A percentile compares a stretch with the other conserved stretches of the same genome.
Evolutionary conservation across 2,888 invertebrate species (phyloP).

Genomic region (Vanessa cardui): DNA sequence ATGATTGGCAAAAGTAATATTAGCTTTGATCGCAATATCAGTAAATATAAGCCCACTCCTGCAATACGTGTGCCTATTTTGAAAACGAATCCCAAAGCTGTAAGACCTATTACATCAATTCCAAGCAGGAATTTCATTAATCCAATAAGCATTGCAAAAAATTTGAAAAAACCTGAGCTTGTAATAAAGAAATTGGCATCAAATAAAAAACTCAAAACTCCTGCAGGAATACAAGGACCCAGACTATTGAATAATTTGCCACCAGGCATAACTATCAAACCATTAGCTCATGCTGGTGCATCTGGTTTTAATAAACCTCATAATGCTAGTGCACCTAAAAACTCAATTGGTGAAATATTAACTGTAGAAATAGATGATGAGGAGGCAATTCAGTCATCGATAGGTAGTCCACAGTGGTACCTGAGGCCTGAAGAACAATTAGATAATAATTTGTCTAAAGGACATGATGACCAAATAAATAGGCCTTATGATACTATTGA

Average conservation of each 20-base stretch:
- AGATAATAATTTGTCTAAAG: conserved; percentile 11
- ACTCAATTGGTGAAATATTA: conserved; percentile 45
- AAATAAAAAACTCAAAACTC: conserved; percentile 38
- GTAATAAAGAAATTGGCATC: conserved; percentile 40
- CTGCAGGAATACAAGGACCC: conserved; percentile 44
- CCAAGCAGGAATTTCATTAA: conserved; percentile 42
- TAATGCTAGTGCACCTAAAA: conserved; percentile 33
- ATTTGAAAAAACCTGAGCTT: conserved; percentile 37
- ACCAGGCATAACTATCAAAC: conserved; percentile 56
- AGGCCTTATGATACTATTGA: conserved; percentile 14
- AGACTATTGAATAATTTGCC: conserved; percentile 55
- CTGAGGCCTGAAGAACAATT: conserved; percentile 66
- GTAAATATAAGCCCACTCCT: conserved; percentile 47
- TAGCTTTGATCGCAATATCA: conserved; percentile 41
- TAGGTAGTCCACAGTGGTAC: conserved; percentile 67
- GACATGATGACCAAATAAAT: conserved; percentile 14
- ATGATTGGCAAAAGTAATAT: conserved; percentile 43
- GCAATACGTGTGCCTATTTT: conserved; percentile 33
- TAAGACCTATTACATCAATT: conserved; percentile 34
- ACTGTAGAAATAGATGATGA: conserved; percentile 75
- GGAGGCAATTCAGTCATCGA: conserved; percentile 46
- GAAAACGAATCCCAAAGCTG: conserved; percentile 28
- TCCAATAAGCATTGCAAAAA: conserved; percentile 46
- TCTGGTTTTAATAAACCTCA: conserved; percentile 32
- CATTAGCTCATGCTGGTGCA: conserved; percentile 23